Conservation (phyloP, 2,888 invertebrate genomes). For the Halictus quadricinctus region DNA sequence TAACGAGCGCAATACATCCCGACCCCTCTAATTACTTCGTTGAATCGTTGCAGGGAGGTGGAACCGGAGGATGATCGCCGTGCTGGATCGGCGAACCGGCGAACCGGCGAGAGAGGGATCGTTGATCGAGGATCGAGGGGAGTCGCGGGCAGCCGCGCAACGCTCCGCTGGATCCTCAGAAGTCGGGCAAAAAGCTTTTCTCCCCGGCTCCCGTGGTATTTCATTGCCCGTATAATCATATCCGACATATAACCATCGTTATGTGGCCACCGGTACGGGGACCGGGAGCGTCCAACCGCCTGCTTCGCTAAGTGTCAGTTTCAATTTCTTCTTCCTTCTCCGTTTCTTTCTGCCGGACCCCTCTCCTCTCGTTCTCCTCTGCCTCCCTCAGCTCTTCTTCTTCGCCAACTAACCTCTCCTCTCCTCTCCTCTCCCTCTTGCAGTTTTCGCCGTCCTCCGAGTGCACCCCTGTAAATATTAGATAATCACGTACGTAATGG, state of each 20-base stretch:
- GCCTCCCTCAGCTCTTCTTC: neutral
- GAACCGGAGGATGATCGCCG: slow-evolving; percentile 12
- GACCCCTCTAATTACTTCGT: slow-evolving; percentile 49
- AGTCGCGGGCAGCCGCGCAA: slow-evolving; percentile 14
- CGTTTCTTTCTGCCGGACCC: neutral
- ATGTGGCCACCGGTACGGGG: slow-evolving; percentile 13
- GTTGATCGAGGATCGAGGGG: slow-evolving; percentile 13
- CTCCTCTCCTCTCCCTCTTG: neutral
- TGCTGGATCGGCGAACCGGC: neutral
- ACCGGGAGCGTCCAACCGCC: slow-evolving; percentile 9
- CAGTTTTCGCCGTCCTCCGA: neutral
- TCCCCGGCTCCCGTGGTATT: slow-evolving; percentile 40
- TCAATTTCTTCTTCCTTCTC: slow-evolving; percentile 30
- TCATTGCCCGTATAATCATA: slow-evolving; percentile 59
- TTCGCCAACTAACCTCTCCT: neutral
- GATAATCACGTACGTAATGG: neutral
- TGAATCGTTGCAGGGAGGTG: slow-evolving; percentile 34
- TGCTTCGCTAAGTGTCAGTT: slow-evolving; percentile 34
- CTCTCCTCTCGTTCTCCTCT: neutral
- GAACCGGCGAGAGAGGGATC: neutral
- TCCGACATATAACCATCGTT: slow-evolving; percentile 48
- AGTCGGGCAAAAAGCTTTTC: slow-evolving; percentile 51
- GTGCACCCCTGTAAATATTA: neutral
- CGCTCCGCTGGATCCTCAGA: slow-evolving; percentile 38
- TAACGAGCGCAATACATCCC: slow-evolving; percentile 44